Base-by-base conservation (phyloP, 2,888 invertebrate genomes). In the Choristoneura rosaceana region DNA sequence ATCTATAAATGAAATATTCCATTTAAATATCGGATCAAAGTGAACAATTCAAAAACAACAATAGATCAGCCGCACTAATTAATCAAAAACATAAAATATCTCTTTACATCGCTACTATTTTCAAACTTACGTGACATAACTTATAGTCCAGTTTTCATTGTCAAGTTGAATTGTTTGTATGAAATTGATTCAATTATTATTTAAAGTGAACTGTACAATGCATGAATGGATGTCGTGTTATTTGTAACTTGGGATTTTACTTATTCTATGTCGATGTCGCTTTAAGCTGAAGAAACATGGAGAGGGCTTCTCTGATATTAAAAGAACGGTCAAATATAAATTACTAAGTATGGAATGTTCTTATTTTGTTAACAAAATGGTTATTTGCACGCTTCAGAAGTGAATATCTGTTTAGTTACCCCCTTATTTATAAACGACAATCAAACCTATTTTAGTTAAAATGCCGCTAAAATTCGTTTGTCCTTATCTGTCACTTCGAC, bases 111-210 rank as follows among this genome's bases (percentile, higher is more conserved):
- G 45, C 70, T 38, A 3, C 33, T 5, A 63, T 52, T 63, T 47
- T 47, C 1, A 67, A 58, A 9, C n/a, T 34, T 67, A 47, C 17
- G 1, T 12, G 8, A 0, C 0, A 10, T 0, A 3, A 7, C n/a
- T 10, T 8, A 41, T n/a, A 15, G 62, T 71, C 9, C 0, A 50
- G 8, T 62, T 58, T 17, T 33, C 9, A n/a, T 45, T 71, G 67
- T 17, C 12, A n/a, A 7, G 9, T 45, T 45, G 50, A 47, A 17
- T 14, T 45, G 52, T 77, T 76, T 78, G 76, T 78, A 81, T 79
- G 82, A 84, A 83, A 91, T 92, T 89, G 92, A 90, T 91, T 93
- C 93, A 92, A 92, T 91, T 91, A 92, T 90, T 91, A 93, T 92
- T 93, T 93, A 92, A 91, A 92, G 87, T 83, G 86, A 83, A 84